A percentile compares a stretch with the other conserved stretches of the same genome.
These are phyloP conservation scores for Bujurquina vittata DNA, from an alignment of 2,113 vertebrate species.

Conservation along the genomic window DNA sequence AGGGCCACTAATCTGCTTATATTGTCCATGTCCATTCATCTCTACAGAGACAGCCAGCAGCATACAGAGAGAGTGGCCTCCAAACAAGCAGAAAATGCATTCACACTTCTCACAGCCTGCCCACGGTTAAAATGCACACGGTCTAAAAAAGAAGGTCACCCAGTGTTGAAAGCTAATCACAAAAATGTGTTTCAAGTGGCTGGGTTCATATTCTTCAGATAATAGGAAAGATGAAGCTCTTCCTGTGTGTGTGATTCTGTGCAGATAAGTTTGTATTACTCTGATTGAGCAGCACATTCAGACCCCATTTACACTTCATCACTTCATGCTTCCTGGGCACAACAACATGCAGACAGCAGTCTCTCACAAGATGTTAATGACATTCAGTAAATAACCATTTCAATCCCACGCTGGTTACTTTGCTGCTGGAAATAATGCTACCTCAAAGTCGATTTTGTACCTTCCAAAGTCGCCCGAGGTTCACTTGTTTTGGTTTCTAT, in stretches of 20 bases:
- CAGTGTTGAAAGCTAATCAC: neutral
- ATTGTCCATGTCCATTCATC: neutral
- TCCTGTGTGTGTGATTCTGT: neutral
- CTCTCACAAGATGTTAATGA: neutral
- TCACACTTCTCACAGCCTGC: neutral
- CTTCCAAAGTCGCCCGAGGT: too few relatives aligned
- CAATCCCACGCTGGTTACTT: neutral
- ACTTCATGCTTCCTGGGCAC: neutral
- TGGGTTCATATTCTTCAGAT: neutral
- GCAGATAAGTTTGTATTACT: neutral
- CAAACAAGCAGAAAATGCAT: neutral
- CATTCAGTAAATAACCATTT: neutral
- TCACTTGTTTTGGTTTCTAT: too few relatives aligned
- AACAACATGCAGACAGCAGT: neutral
- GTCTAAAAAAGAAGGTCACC: neutral
- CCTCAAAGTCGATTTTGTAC: too few relatives aligned
- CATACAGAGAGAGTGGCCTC: neutral
- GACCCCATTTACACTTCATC: neutral
- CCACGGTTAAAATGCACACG: neutral
- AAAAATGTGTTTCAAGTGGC: neutral
- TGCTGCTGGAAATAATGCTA: too few relatives aligned
- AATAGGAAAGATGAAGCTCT: neutral
- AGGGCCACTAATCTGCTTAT: neutral
- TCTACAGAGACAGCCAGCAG: neutral
- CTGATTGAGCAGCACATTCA: neutral